Evolutionary conservation across 1,140 invertebrate genomes (phyloP), one percentile per base, ranked within the genome.

Genomic region (Euwallacea fornicatus): DNA sequence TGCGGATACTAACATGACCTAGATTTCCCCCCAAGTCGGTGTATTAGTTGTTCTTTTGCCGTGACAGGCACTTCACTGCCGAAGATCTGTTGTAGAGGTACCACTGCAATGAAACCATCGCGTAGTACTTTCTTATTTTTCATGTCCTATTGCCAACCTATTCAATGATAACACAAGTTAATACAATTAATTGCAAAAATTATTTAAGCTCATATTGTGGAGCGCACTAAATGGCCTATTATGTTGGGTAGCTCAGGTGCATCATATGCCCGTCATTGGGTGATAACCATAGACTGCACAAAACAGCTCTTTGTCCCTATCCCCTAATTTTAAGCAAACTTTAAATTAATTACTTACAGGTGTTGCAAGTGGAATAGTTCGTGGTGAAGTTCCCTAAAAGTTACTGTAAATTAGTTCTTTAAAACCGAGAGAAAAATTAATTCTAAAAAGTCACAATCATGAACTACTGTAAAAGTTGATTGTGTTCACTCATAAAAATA

Each of bases 41-140:
- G 73, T 74, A 74, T 71, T 72, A 74, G 73, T 74, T 74, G 69
- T 71, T 74, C 69, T 60, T 64, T 59, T 64, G 62, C 68, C 73
- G 69, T 74, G 69, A 74, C 66, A 69, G 42, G 67, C 67, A 69
- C 66, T 68, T 68, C 66, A 68, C 66, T 58, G 13, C 33, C 13
- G 33, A 42, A 53, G 42, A 56, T 3, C 16, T 63, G 42, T 11
- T 50, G 61, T 63, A 47, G 61, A 46, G 47, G 61, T 67, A 58
- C 65, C 33, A 54, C 7, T 6, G 50, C 15, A 42, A 11, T 44
- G 65, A 7, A 67, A 42, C 50, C 44, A 33, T 44, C 44, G 43
- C 41, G 43, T 69, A 55, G 58, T 50, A 69, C 58, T 69, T 69
- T 69, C 66, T 55, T 69, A 61, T 62, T 69, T 42, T 50, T 42